Base-by-base conservation (phyloP, 2,888 invertebrate genomes). In the Rhimphoctona megacephalus region DNA sequence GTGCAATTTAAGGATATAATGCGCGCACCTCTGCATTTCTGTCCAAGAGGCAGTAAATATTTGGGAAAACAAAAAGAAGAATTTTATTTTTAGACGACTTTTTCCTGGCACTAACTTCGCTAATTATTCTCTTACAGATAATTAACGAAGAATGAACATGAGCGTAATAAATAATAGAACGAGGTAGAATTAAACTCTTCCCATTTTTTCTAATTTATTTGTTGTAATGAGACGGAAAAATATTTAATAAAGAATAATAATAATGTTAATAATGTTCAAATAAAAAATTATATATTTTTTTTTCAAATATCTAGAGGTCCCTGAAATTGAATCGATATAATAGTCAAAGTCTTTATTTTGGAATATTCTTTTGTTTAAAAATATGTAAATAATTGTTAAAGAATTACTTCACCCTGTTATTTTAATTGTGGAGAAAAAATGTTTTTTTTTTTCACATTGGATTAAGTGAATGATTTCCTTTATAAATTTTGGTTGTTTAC, bases 1-100 rank as follows among this genome's bases (percentile, higher is more conserved):
- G 43, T 52, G 39, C 22, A 83, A 46, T 78, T 69, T 72, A 25
- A 74, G 36, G 19, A 36, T 36, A 36, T 67, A 30, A 61, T 30
- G 61, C 30, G 61, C 30, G 61, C 30, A 61, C 6, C 30, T 25
- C 61, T 54, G 22, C 22, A 54, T 54, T 25, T 54, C 22, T 49
- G 6, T 61, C 30, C 61, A 30, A 17, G 17, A 17, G 61, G 6
- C 25, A 30, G 30, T 61, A 30, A 61, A 61, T 61, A 61, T 30
- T 61, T 61, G 17, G 9, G 2, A 7, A 61, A 30, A 14, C 39
- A 39, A 30, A 61, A 61, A 17, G 17, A 25, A 57, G 30, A 17
- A 17, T 30, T 30, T 61, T 30, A 30, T 61, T 61, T 61, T 6
- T 17, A 11, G 11, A 61, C 30, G 17, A 61, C 17, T 61, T 30